Evolutionary conservation across 2,888 invertebrate genomes (phyloP).

Genomic region (Piscicola geometra): DNA sequence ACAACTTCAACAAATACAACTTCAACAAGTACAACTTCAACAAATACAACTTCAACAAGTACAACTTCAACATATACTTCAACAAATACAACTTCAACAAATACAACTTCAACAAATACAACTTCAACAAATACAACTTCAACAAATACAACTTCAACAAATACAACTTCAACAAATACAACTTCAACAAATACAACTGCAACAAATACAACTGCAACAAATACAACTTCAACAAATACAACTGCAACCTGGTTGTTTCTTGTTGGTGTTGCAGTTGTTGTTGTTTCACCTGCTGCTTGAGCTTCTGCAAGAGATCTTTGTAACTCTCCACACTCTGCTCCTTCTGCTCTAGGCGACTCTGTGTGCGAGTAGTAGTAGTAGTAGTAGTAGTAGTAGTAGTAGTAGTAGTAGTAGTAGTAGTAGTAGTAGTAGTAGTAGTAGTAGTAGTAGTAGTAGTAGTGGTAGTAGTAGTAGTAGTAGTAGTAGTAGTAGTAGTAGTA

Average conservation of each 20-base stretch:
- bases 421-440: constrained; percentile 29
- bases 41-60: no score
- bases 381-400: constrained; percentile 3
- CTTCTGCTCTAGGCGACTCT: not conserved
- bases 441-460: constrained; percentile 26
- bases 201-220: no score
- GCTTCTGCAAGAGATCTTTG: not conserved
- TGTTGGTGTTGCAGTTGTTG: constrained; percentile 6
- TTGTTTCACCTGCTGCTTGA: not conserved
- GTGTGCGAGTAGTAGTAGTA: constrained; percentile 23
- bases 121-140: no score
- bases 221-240: not conserved
- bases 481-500: constrained; percentile 34
- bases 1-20: no score
- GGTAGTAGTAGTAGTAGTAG: constrained; percentile 33
- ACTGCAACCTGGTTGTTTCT: not conserved
- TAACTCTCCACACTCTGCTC: not conserved
- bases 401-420: constrained; percentile 23
- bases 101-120: no score
- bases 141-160: no score
- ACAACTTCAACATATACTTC: no score
- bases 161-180: no score
- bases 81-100: no score
- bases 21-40: no score
- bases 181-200: no score